A percentile compares a stretch with the other conserved stretches of the same genome.
Evolutionary conservation across 2,888 invertebrate genomes (phyloP).

Genomic region (Hydroisotoma schaefferi): DNA sequence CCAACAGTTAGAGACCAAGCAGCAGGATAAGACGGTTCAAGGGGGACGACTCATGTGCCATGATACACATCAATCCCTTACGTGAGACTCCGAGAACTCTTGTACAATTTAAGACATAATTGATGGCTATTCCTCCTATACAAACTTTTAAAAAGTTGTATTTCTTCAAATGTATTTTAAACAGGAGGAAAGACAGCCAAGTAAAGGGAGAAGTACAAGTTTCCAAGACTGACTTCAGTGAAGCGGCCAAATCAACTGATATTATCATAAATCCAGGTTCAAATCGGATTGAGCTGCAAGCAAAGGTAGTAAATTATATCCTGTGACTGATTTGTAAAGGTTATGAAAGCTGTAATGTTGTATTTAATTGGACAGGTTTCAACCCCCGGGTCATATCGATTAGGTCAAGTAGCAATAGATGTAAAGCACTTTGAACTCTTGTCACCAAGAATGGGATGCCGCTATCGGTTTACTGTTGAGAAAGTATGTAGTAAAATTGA

Average conservation of each 20-base stretch:
- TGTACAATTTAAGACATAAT: too few relatives aligned
- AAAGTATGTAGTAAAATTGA: slow-evolving; percentile 38
- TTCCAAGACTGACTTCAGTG: slow-evolving; percentile 63
- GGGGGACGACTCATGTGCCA: slow-evolving; percentile 71
- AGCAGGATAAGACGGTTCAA: slow-evolving; percentile 71
- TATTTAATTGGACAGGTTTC: slow-evolving; percentile 39
- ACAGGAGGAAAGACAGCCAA: slow-evolving; percentile 54
- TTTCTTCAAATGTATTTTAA: not conserved
- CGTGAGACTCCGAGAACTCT: slow-evolving; percentile 49
- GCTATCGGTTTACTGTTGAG: slow-evolving; percentile 42
- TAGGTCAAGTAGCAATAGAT: slow-evolving; percentile 39
- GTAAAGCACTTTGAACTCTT: slow-evolving; percentile 61
- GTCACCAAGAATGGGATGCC: slow-evolving; percentile 54
- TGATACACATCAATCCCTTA: slow-evolving; percentile 56
- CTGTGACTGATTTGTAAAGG: not conserved
- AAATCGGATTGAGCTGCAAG: slow-evolving; percentile 53
- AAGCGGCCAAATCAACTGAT: slow-evolving; percentile 56
- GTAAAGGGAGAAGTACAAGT: slow-evolving; percentile 67
- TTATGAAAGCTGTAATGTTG: not conserved
- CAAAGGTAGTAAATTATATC: slow-evolving; percentile 51
- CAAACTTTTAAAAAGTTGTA: slow-evolving; percentile 6
- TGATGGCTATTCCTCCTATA: too few relatives aligned
- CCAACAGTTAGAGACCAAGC: slow-evolving; percentile 69
- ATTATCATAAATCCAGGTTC: slow-evolving; percentile 54
- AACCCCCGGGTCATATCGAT: slow-evolving; percentile 42